Evolutionary conservation across 2,797 vertebrate genomes (phyloP), one percentile per base, ranked within the genome.

Genomic region (Coilia nasus): DNA sequence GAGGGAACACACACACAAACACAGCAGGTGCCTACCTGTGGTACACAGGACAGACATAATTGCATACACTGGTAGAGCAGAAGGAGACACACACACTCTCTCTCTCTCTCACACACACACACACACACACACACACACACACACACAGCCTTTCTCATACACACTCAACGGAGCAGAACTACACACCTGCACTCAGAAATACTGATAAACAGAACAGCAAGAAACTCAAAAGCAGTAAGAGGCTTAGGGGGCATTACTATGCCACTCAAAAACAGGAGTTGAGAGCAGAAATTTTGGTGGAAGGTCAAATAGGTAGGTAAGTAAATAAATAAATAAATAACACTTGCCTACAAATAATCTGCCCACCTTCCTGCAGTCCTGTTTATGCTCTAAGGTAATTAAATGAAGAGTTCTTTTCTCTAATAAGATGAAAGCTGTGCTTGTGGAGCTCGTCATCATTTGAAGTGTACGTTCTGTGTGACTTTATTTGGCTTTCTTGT

Each of bases 1-100:
- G 88, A 85, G 89, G 92, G 91, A 93, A 64, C 62, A 28, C 23
- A 28, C 64, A 71, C 64, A 71, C 64, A 71, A 4, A 5, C 64
- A 71, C 25, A 71, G 62, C 25, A 67, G 62, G 62, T 2, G 25
- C n/a, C 10, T 28, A 67, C 64, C 64, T 71, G 67, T 75, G 15
- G 31, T 41, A 75, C 67, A 35, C 12, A 35, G 67, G 31, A 19
- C 67, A 41, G 31, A 5, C 31, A 41, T 75, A 75, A 75, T 75
- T 75, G 67, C 67, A 75, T 1, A 41, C 0, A 6, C 17, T 19
- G 15, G 15, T 31, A 75, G 14, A 75, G 31, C 67, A 19, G 15
- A 75, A 75, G 35, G 15, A 75, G 14, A 47, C 46, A 47, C 46
- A 47, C 46, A 47, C 46, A 47, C 46, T 4, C 46, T 4, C 46